Base-by-base conservation (phyloP, 1,140 invertebrate genomes). In the Zaprionus africanus region DNA sequence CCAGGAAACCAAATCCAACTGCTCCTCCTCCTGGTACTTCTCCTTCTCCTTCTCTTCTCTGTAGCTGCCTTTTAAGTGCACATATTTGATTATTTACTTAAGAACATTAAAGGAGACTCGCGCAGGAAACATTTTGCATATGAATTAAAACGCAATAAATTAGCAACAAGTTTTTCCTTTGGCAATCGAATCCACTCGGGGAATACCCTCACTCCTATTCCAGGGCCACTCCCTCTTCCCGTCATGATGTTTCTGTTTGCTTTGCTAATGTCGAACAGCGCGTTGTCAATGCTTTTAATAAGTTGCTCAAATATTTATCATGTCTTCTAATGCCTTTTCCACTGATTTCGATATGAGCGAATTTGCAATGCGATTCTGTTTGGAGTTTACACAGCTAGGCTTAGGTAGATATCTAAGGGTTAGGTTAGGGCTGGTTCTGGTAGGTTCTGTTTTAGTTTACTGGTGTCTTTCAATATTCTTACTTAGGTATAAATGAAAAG, bases 131-230 rank as follows among this genome's bases (percentile, higher is more conserved):
- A 82, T 69, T 91, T 91, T 78, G 87, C 87, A 91, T 91, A 91
- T 91, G 88, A 91, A 91, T 91, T 91, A 91, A 91, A 87, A 74
- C 87, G 88, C 80, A 86, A 91, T 90, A 90, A 90, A 86, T 90
- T 86, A 85, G 76, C 81, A 90, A 90, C 38, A 51, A 65, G 38
- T 69, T 67, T 76, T 69, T 65, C 43, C 28, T 71, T 69, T 66
- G 65, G 34, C 71, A 76, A 78, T 81, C 74, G 74, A 78, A 78
- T 59, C 49, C 46, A 0, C 53, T 56, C 26, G 4, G 58, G 49
- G 58, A 68, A n/a, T 19, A 12, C 19, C 53, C 36, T 7, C 31
- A 34, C 41, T 38, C 26, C 26, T 4, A 2, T n/a, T 6, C 28
- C 59, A 15, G 7, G 53, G 19, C 67, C 59, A 3, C 61, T 19